phyloP scores from a whole-genome alignment of 2,797 vertebrate species.

The Lepus oiostolus region DNA sequence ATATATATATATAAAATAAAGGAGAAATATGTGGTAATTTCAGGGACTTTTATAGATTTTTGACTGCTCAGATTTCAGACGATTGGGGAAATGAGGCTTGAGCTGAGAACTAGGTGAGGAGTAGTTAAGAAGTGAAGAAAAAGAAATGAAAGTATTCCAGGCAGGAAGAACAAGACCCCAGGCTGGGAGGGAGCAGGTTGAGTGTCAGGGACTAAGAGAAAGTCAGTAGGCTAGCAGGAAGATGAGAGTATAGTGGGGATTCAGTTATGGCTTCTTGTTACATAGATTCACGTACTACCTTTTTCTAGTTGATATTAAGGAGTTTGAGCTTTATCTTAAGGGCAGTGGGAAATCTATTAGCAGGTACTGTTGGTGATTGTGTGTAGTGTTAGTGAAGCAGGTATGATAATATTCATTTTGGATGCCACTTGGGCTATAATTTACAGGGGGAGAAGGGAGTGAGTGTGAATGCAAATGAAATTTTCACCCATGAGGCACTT shows the following conservation, averaged over 20 bases:
- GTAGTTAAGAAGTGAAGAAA: not conserved
- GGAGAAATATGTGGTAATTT: not conserved
- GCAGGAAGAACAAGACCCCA: too few relatives aligned
- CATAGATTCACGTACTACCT: not conserved
- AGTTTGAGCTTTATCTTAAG: conserved; percentile 19
- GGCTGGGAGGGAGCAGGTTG: not conserved
- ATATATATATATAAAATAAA: not conserved
- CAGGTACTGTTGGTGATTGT: not conserved
- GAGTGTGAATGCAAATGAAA: not conserved
- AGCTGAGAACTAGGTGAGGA: not conserved
- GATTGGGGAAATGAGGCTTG: not conserved
- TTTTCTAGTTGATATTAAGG: not conserved
- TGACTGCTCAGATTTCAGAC: not conserved
- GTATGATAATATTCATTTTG: not conserved
- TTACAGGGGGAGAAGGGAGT: not conserved
- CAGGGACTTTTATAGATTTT: not conserved
- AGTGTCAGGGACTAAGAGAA: not conserved
- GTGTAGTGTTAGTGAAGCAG: not conserved
- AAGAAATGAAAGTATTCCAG: not conserved
- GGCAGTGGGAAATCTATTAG: not conserved
- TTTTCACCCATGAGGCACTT: not conserved
- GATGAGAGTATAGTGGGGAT: not conserved
- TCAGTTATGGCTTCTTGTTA: not conserved
- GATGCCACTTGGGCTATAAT: not conserved
- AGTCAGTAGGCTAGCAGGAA: not conserved